phyloP scores from a whole-genome alignment of 2,888 invertebrate species.

The Volucella bombylans region DNA sequence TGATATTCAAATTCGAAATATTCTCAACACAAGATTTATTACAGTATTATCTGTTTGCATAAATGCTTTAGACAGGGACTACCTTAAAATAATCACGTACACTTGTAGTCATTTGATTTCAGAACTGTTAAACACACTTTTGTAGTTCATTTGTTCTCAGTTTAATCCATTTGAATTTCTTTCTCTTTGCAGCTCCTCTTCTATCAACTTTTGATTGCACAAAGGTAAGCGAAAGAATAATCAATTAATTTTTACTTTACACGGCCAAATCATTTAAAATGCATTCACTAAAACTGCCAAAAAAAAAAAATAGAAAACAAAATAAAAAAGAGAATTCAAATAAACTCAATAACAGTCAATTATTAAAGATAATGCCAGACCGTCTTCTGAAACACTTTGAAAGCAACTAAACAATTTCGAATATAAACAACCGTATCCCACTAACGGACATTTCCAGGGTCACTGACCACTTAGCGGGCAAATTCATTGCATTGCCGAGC shows the following conservation, averaged over 20 bases:
- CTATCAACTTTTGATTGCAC: conserved; percentile 67
- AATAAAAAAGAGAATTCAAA: conserved; percentile 2
- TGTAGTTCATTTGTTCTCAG: conserved; percentile 75
- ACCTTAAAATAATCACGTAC: too few relatives aligned
- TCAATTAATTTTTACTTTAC: too few relatives aligned
- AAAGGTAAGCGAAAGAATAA: conserved; percentile 57
- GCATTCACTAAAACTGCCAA: background rate
- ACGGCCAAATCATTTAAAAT: background rate
- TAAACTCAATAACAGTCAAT: conserved; percentile 56
- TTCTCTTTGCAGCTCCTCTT: background rate
- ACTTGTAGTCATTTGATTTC: conserved; percentile 26
- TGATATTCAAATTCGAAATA: too few relatives aligned
- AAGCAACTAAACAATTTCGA: conserved; percentile 38
- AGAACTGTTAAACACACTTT: conserved; percentile 10
- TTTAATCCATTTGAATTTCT: conserved; percentile 35
- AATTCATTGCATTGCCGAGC: conserved; percentile 1
- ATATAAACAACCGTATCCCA: conserved; percentile 48
- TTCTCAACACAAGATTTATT: too few relatives aligned
- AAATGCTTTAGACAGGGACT: too few relatives aligned
- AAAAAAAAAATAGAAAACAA: background rate
- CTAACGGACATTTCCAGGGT: conserved; percentile 51
- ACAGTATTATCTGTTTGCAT: too few relatives aligned
- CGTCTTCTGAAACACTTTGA: conserved; percentile 62
- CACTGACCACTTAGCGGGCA: conserved; percentile 47
- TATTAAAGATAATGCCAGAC: conserved; percentile 69